Evolutionary conservation across 2,113 vertebrate species (phyloP).

Genomic region (Sialia sialis): DNA sequence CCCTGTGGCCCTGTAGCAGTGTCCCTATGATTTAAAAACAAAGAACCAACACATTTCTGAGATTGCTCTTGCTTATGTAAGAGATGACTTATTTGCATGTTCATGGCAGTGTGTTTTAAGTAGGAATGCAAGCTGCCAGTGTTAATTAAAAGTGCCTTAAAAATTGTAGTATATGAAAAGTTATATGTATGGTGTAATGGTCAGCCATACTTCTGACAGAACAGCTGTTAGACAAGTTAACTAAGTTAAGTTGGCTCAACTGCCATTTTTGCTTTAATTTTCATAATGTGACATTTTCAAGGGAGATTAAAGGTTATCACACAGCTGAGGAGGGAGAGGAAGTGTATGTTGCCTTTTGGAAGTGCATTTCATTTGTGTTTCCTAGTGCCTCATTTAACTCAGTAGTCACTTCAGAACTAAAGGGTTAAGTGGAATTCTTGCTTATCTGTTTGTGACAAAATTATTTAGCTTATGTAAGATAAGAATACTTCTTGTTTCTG

Average conservation of each 20-base stretch:
- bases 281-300: neutral
- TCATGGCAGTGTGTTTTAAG: neutral
- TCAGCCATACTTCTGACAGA: neutral
- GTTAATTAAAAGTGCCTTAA: neutral
- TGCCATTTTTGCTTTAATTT: neutral
- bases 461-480: neutral
- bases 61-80: neutral
- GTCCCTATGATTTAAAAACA: neutral
- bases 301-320: neutral
- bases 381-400: neutral
- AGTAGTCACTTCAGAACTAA: neutral
- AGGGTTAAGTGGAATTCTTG: neutral
- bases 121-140: neutral
- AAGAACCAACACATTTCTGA: neutral
- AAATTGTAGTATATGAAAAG: neutral
- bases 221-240: neutral
- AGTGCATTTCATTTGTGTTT: neutral
- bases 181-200: neutral
- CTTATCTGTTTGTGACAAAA: neutral
- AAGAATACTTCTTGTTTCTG: neutral
- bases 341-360: neutral
- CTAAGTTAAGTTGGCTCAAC: neutral
- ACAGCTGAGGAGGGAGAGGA: too few relatives aligned
- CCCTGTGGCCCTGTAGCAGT: neutral
- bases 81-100: neutral